A percentile compares a stretch with the other conserved stretches of the same genome.
Evolutionary conservation across 2,113 vertebrate species (phyloP).

Genomic region (Eurystomus gularis): DNA sequence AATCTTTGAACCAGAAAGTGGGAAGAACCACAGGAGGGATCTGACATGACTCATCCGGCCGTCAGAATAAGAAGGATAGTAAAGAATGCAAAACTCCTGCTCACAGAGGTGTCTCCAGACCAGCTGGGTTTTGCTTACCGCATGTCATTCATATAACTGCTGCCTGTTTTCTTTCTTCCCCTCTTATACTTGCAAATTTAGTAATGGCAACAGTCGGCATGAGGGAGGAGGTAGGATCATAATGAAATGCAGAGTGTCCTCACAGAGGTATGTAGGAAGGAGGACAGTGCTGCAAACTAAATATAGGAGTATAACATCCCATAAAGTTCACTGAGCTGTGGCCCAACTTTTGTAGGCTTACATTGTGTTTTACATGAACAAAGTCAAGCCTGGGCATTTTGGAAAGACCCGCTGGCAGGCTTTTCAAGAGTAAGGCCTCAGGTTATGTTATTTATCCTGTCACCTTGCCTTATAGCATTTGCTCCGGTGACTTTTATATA

Average conservation of each 20-base stretch:
- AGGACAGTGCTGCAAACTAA: neutral
- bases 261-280: neutral
- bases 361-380: neutral
- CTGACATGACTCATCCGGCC: neutral
- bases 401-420: neutral
- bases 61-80: neutral
- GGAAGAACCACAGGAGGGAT: neutral
- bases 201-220: neutral
- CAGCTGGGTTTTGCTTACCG: neutral
- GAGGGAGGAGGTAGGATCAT: neutral
- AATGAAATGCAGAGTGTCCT: neutral
- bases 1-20: neutral
- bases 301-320: neutral
- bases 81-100: neutral
- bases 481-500: constrained; percentile 5
- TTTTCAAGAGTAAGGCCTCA: neutral
- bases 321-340: neutral
- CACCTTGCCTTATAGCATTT: constrained; percentile 48
- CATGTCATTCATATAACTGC: neutral
- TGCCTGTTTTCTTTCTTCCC: neutral
- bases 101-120: neutral
- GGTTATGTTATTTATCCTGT: constrained; percentile 13
- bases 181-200: neutral
- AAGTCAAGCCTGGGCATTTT: neutral
- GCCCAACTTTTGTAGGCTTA: neutral